Evolutionary conservation across 1,140 invertebrate species (phyloP).

Genomic region (Leptinotarsa defecta): DNA sequence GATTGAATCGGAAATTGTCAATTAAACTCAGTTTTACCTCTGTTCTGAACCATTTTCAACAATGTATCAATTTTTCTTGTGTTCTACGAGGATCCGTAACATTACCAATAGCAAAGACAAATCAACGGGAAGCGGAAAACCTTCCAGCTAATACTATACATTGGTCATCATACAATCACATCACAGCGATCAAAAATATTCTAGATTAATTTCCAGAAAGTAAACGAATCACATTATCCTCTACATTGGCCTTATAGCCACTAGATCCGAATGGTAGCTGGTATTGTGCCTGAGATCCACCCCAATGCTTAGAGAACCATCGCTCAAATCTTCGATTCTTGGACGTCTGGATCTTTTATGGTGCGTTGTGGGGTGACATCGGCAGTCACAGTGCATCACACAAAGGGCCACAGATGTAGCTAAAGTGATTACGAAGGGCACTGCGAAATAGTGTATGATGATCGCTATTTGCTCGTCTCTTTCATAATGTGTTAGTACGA

Average conservation of each 20-base stretch:
- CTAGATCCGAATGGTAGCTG: constrained; percentile 47
- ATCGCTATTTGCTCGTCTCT: constrained; percentile 72
- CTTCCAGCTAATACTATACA: neutral
- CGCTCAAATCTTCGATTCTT: constrained; percentile 44
- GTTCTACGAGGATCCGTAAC: neutral
- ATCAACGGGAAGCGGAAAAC: neutral
- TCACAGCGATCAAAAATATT: neutral
- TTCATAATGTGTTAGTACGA: constrained; percentile 80
- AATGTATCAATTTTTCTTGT: neutral
- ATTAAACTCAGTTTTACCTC: too few species aligned
- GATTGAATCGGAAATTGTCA: too few species aligned
- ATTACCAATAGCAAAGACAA: neutral
- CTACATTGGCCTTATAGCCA: constrained; percentile 44
- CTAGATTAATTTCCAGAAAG: neutral
- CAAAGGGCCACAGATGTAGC: constrained; percentile 81
- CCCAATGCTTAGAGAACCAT: constrained; percentile 46
- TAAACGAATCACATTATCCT: constrained; percentile 8
- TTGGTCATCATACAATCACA: too few species aligned
- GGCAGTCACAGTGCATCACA: constrained; percentile 75
- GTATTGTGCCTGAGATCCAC: constrained; percentile 44
- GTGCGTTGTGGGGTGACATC: constrained; percentile 48
- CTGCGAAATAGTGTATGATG: constrained; percentile 79
- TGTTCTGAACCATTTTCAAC: neutral
- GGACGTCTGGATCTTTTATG: constrained; percentile 44
- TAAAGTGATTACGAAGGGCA: constrained; percentile 80